Conservation (phyloP, 2,113 vertebrate genomes). For the Pelvicachromis taeniatus region DNA sequence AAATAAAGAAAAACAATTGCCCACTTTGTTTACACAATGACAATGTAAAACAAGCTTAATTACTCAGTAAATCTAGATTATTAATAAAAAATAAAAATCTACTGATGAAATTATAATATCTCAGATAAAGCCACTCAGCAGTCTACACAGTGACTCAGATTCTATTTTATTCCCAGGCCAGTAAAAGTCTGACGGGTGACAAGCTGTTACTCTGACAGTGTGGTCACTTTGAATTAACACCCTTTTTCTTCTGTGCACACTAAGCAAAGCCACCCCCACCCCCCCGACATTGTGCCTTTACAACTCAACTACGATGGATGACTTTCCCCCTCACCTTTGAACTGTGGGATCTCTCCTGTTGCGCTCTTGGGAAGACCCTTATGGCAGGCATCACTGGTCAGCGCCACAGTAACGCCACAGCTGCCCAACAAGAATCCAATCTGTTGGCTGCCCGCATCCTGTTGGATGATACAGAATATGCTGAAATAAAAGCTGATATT, state of each 20-base stretch:
- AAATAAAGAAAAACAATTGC: not conserved
- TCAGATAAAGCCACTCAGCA: not conserved
- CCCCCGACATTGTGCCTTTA: not conserved
- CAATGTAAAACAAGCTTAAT: not conserved
- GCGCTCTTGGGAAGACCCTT: slow-evolving; percentile 97
- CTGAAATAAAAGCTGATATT: not conserved
- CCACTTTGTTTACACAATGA: not conserved
- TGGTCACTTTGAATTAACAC: not conserved
- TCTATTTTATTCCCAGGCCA: rapidly evolving
- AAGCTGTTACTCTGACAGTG: not conserved
- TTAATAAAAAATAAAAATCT: not conserved
- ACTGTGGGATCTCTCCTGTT: slow-evolving; percentile 97
- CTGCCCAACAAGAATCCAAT: slow-evolving; percentile 97
- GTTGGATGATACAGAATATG: not conserved
- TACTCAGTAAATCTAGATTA: not conserved
- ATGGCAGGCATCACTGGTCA: slow-evolving; percentile 97
- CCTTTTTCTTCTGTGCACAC: not conserved
- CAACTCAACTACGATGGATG: slow-evolving; percentile 2
- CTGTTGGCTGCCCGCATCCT: slow-evolving; percentile 98
- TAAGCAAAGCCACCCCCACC: not conserved
- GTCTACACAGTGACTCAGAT: not conserved
- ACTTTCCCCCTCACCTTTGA: slow-evolving; percentile 79
- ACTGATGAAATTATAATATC: rapidly evolving
- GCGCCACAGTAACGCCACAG: slow-evolving; percentile 96
- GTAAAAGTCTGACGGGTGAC: not conserved